These are phyloP conservation scores for Cabera pusaria DNA, from an alignment of 2,888 invertebrate species.

Conservation along the genomic window DNA sequence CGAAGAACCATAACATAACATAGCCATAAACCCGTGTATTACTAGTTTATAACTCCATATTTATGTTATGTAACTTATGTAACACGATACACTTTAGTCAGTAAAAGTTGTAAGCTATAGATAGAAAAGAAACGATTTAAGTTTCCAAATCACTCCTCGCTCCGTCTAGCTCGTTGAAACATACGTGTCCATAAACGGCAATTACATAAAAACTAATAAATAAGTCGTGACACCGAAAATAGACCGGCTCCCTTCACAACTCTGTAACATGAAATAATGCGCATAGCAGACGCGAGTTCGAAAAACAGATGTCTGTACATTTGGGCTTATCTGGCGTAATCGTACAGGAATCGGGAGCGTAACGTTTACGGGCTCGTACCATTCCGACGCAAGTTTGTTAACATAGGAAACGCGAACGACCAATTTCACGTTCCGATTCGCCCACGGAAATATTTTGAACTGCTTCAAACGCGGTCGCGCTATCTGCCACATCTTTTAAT, in stretches of 20 bases:
- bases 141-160: constrained; percentile 26
- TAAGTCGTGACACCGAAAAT: constrained; percentile 51
- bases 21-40: constrained; percentile 13
- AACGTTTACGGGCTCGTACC: constrained; percentile 37
- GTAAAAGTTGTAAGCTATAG: constrained; percentile 10
- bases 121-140: constrained; percentile 9
- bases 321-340: constrained; percentile 40
- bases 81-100: constrained; percentile 14
- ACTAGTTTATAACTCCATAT: constrained; percentile 12
- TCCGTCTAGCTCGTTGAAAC: constrained; percentile 27
- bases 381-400: constrained; percentile 41
- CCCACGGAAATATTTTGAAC: constrained; percentile 12
- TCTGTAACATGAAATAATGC: constrained; percentile 46
- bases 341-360: constrained; percentile 35
- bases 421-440: constrained; percentile 29
- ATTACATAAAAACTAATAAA: constrained; percentile 50
- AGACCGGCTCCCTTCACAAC: constrained; percentile 49
- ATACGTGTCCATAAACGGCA: constrained; percentile 35
- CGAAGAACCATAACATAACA: constrained; percentile 10
- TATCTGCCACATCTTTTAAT: constrained; percentile 26
- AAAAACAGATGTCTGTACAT: constrained; percentile 59
- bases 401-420: constrained; percentile 38
- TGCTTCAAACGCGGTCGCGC: constrained; percentile 10
- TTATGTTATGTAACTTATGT: constrained; percentile 11
- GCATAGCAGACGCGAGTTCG: constrained; percentile 36